These are phyloP conservation scores for Perodicticus potto DNA, from an alignment of 2,797 vertebrate genomes.

Conservation along the genomic window DNA sequence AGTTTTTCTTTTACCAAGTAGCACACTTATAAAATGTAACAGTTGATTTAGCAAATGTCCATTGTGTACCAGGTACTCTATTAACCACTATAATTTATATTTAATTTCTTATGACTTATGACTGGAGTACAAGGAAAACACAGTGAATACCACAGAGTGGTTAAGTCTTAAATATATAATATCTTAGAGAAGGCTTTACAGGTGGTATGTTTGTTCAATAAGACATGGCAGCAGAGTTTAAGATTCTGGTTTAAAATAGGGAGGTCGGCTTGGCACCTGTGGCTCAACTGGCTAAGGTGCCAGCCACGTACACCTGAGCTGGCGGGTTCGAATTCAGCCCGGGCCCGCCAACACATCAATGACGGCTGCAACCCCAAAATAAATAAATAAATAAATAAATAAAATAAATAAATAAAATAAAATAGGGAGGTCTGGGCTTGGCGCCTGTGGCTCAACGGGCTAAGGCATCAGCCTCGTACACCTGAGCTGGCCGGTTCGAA, in stretches of 20 bases:
- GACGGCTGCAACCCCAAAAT: too few relatives aligned
- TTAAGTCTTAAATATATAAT: constrained; percentile 44
- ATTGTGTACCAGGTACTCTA: background rate
- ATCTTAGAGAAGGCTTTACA: background rate
- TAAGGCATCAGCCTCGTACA: too few relatives aligned
- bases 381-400: too few relatives aligned
- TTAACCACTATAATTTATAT: constrained; percentile 45
- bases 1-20: constrained; percentile 46
- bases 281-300: too few relatives aligned
- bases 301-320: too few relatives aligned
- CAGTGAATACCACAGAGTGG: background rate
- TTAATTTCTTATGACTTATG: background rate
- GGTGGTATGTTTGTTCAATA: constrained; percentile 20
- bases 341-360: too few relatives aligned
- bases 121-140: constrained; percentile 21
- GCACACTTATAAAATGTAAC: constrained; percentile 31
- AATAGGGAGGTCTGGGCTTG: too few relatives aligned
- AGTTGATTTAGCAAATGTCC: constrained; percentile 45
- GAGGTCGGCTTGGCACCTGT: too few relatives aligned
- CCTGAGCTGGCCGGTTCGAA: too few relatives aligned
- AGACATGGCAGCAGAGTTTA: background rate
- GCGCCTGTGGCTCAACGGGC: too few relatives aligned
- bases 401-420: too few relatives aligned
- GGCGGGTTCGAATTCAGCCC: too few relatives aligned
- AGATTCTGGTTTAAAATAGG: constrained; percentile 43